Percentiles rank a stretch among this genome's conserved stretches.
These are phyloP conservation scores for Pentamera pediparva DNA, from an alignment of 53 echinoderm and acorn worm genomes.

Conservation along the genomic window DNA sequence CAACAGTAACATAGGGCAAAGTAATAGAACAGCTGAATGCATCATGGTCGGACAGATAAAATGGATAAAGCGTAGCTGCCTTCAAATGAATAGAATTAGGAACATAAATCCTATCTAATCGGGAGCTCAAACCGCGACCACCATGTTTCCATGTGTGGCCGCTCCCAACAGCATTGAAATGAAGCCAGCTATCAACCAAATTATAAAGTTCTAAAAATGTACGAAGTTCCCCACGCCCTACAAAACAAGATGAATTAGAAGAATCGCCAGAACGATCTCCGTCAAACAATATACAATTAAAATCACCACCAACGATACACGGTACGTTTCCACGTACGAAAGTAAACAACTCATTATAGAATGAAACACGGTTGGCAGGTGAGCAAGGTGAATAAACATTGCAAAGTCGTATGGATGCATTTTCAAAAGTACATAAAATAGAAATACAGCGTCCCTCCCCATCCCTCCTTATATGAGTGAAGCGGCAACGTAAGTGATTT, in stretches of 20 bases:
- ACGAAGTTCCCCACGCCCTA: not conserved
- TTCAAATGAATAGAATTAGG: not conserved
- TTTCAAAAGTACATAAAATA: not conserved
- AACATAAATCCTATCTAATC: not conserved
- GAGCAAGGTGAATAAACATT: not conserved
- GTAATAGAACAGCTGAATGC: not conserved
- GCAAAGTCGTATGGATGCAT: not conserved
- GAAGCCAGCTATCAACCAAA: not conserved
- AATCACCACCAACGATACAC: not conserved
- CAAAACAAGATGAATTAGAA: not conserved
- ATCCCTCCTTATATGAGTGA: no score
- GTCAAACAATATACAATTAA: not conserved
- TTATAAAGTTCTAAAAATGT: not conserved
- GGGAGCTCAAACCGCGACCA: not conserved
- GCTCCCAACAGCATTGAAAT: not conserved
- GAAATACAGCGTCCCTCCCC: conserved; percentile 1
- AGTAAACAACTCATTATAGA: not conserved
- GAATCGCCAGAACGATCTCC: not conserved
- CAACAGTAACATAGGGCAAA: not conserved
- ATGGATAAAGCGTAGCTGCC: not conserved
- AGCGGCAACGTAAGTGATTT: no score
- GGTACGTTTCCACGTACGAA: not conserved
- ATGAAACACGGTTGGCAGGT: not conserved
- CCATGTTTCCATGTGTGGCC: not conserved
- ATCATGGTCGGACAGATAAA: not conserved